phyloP scores from a whole-genome alignment of 2,113 vertebrate species.

The Proterorhinus semilunaris region DNA sequence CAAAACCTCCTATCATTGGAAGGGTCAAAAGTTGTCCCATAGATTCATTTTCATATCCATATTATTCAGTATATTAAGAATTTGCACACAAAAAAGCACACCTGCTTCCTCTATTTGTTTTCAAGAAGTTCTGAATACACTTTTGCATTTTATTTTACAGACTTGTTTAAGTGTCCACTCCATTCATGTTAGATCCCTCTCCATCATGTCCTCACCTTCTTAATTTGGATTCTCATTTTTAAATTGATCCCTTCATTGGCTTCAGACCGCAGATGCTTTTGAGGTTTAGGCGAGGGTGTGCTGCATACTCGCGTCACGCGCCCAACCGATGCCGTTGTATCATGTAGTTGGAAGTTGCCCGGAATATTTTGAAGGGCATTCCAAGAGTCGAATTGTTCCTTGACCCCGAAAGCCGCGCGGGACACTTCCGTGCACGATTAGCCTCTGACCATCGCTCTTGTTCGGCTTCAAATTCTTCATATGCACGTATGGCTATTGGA shows the following conservation, averaged over 20 bases:
- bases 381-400: constrained; percentile 30
- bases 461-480: constrained; percentile 58
- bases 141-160: no score
- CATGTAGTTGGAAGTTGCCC: constrained; percentile 22
- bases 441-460: constrained; percentile 50
- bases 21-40: no score
- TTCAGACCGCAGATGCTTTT: constrained; percentile 28
- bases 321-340: constrained; percentile 21
- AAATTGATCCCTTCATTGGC: constrained; percentile 12
- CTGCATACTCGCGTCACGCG: constrained; percentile 22
- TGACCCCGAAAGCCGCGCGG: constrained; percentile 22
- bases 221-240: constrained; percentile 3
- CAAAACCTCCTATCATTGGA: no score
- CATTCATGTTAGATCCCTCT: constrained; percentile 11
- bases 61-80: no score
- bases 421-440: constrained; percentile 37
- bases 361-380: constrained; percentile 42
- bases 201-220: constrained; percentile 19
- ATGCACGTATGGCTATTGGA: constrained; percentile 57
- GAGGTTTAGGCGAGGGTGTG: constrained; percentile 34
- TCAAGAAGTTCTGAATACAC: no score
- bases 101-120: no score
- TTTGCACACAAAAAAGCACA: no score
- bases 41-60: no score
- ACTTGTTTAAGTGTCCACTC: not conserved